Conservation (phyloP, 1,140 invertebrate species). For the Hyles euphorbiae region DNA sequence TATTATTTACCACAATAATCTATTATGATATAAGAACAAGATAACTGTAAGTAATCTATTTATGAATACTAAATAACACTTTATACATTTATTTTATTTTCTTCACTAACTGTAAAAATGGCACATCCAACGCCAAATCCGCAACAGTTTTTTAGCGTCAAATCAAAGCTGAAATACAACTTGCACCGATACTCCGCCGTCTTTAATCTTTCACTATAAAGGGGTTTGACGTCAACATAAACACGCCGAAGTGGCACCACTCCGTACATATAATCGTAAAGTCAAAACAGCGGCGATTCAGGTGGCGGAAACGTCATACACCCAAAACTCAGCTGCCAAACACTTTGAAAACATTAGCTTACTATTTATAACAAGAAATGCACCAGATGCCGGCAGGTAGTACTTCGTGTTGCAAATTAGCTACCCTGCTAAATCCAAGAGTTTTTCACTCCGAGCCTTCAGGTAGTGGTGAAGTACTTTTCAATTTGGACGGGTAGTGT, state of each 20-base stretch:
- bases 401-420: conserved; percentile 65
- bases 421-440: conserved; percentile 32
- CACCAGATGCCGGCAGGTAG: conserved; percentile 70
- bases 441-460: background rate
- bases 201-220: too few relatives aligned
- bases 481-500: conserved; percentile 27
- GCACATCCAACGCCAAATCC: too few relatives aligned
- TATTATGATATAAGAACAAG: too few relatives aligned
- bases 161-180: too few relatives aligned
- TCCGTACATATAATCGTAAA: background rate
- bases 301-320: conserved; percentile 16
- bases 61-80: too few relatives aligned
- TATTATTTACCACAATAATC: too few relatives aligned
- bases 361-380: conserved; percentile 57
- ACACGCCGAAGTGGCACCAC: background rate
- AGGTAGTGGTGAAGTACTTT: conserved; percentile 1
- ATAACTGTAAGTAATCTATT: too few relatives aligned
- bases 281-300: background rate
- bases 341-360: conserved; percentile 32
- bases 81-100: too few relatives aligned
- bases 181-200: too few relatives aligned
- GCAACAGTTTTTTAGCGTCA: too few relatives aligned
- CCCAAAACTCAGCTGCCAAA: conserved; percentile 30
- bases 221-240: too few relatives aligned
- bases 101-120: too few relatives aligned